A percentile compares a stretch with the other conserved stretches of the same genome.
phyloP scores from a whole-genome alignment of 2,888 invertebrate genomes.

The Linyphia triangularis region DNA sequence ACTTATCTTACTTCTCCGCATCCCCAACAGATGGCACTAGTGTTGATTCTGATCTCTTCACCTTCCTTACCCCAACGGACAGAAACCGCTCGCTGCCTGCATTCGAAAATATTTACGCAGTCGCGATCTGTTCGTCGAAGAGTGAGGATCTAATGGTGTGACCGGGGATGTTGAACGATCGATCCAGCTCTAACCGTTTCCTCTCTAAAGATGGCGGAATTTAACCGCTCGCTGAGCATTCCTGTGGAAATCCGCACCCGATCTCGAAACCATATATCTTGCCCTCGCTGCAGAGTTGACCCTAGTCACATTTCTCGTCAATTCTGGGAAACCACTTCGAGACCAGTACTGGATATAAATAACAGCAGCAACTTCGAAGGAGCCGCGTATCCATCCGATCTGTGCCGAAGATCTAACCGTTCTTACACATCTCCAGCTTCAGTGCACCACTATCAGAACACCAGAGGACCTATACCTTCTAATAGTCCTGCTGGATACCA shows the following conservation, averaged over 20 bases:
- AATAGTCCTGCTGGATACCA: slow-evolving; percentile 37
- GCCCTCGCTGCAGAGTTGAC: slow-evolving; percentile 68
- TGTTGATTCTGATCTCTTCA: neutral
- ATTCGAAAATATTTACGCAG: slow-evolving; percentile 47
- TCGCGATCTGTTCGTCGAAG: slow-evolving; percentile 30
- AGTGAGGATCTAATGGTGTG: neutral
- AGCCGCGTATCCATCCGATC: slow-evolving; percentile 54
- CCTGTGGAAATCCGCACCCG: slow-evolving; percentile 65
- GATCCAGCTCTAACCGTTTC: slow-evolving; percentile 44
- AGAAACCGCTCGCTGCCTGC: slow-evolving; percentile 43
- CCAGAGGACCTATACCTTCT: slow-evolving; percentile 15
- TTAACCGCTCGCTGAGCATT: slow-evolving; percentile 66
- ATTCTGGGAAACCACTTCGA: slow-evolving; percentile 62
- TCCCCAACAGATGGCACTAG: slow-evolving; percentile 58
- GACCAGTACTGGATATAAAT: slow-evolving; percentile 39
- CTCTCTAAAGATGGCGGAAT: slow-evolving; percentile 71
- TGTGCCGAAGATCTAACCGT: slow-evolving; percentile 64
- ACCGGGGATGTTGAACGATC: slow-evolving; percentile 66
- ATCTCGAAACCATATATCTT: slow-evolving; percentile 62
- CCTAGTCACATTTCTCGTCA: slow-evolving; percentile 75
- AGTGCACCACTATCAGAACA: slow-evolving; percentile 62
- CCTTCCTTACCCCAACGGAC: neutral
- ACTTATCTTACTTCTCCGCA: neutral
- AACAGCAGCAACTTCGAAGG: slow-evolving; percentile 24
- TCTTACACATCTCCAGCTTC: slow-evolving; percentile 67